These are phyloP conservation scores for Mirza zaza DNA, from an alignment of 2,113 vertebrate genomes.

Conservation along the genomic window DNA sequence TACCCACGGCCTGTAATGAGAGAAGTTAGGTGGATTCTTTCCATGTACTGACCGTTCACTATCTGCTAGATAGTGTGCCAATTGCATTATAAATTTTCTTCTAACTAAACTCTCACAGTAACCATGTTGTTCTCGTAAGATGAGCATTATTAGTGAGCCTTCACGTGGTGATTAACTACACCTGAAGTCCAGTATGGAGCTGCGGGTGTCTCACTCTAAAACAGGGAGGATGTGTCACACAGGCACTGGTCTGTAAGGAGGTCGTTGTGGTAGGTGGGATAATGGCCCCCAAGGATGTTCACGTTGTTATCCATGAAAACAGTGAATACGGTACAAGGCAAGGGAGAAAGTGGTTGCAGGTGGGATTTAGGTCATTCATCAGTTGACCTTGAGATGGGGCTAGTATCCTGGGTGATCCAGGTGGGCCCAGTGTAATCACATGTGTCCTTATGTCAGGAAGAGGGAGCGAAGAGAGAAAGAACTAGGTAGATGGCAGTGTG, in stretches of 20 bases:
- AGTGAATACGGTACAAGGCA: neutral
- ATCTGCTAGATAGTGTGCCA: neutral
- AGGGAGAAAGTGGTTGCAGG: neutral
- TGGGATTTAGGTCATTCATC: neutral
- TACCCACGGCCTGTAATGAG: neutral
- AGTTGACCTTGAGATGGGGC: neutral
- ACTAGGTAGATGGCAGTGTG: rapidly evolving
- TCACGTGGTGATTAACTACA: neutral
- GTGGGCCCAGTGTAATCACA: neutral
- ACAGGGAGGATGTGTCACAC: neutral
- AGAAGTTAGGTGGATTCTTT: neutral
- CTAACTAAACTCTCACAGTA: neutral
- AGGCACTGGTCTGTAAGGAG: neutral
- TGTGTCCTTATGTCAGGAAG: neutral
- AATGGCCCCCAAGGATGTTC: neutral
- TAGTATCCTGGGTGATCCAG: too few relatives aligned
- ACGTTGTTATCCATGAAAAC: neutral
- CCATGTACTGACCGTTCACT: neutral
- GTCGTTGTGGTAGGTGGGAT: neutral
- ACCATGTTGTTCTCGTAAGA: neutral
- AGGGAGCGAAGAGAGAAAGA: neutral
- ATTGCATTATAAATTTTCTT: neutral
- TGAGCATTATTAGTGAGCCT: neutral
- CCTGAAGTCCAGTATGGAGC: neutral
- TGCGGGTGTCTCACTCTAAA: neutral